Evolutionary conservation across 2,797 vertebrate species (phyloP).

Genomic region (Argyrosomus regius): DNA sequence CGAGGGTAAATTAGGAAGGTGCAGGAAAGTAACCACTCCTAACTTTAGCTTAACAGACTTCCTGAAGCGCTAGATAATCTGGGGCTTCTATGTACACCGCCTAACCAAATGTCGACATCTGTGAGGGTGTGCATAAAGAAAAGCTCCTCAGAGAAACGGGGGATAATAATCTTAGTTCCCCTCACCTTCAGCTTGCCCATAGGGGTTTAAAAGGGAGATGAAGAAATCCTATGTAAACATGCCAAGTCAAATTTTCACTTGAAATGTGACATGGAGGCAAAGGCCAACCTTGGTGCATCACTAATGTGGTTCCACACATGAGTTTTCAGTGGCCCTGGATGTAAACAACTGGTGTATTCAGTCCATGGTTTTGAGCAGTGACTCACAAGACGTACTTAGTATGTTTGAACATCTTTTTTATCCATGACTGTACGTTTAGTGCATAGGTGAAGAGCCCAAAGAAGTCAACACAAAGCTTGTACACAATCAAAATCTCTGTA

Average conservation of each 20-base stretch:
- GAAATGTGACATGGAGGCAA: conserved; percentile 82
- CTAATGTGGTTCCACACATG: conserved; percentile 77
- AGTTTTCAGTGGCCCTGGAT: conserved; percentile 77
- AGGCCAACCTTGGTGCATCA: conserved; percentile 78
- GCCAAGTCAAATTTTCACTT: conserved; percentile 84
- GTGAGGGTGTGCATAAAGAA: conserved; percentile 85
- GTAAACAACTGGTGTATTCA: conserved; percentile 82
- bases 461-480: conserved; percentile 65
- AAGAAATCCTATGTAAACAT: conserved; percentile 87
- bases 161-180: conserved; percentile 86
- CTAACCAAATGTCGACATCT: conserved; percentile 88
- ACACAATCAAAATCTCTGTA: conserved; percentile 61
- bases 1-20: conserved; percentile 63
- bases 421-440: conserved; percentile 58
- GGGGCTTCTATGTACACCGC: conserved; percentile 84
- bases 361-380: conserved; percentile 59
- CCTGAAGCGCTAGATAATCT: conserved; percentile 81
- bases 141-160: conserved; percentile 82
- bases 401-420: conserved; percentile 62
- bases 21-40: conserved; percentile 79
- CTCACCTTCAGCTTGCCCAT: conserved; percentile 84
- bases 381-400: conserved; percentile 66
- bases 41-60: conserved; percentile 84
- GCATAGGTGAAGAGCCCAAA: conserved; percentile 72
- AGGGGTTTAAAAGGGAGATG: conserved; percentile 83